Base-by-base conservation (phyloP, 2,888 invertebrate genomes). In the Andrena praecox region DNA sequence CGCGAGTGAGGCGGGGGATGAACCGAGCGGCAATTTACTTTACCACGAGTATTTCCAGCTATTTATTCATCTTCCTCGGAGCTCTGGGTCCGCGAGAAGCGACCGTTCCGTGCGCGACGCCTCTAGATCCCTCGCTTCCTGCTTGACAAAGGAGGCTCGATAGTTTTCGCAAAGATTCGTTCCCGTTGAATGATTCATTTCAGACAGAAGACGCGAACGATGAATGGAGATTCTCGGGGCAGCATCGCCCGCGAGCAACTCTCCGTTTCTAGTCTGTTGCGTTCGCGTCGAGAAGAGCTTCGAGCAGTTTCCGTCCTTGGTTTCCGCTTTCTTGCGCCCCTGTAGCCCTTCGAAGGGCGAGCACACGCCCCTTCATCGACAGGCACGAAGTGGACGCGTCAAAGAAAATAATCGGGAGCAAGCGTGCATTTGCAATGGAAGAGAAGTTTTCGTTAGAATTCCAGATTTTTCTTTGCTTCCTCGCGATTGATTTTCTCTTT, bases 261-360 rank as follows among this genome's bases (percentile, higher is more conserved):
- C 42, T 69, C 33, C n/a, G 6, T 80, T 59, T 69, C 68, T 68
- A 80, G 80, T 80, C 80, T 63, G 56, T 64, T 72, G 56, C 56
- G 56, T 68, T 80, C 63, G 48, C 68, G 52, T 54, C 10, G 24
- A 56, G 48, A 62, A 1, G 54, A 62, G 48, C 42, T n/a, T 35
- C 48, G 67, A 78, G 59, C 69, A n/a, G 59, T 48, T 29, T 78
- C 80, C 79, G 80, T 71, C 79, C 80, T 80, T 78, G 62, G 62
- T 78, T 71, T 54, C 60, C 31, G 42, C 24, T 60, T 71, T n/a
- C 10, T 69, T 24, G 27, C 7, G 24, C 24, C 50, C 31, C 56
- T 48, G 24, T 60, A 7, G 31, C 54, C 29, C 6, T 8, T 50
- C 16, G 24, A 27, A 20, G 20, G 7, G 24, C 20, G 10, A 7